A percentile compares a stretch with the other conserved stretches of the same genome.
phyloP scores from a whole-genome alignment of 2,113 vertebrate genomes.

The Anarrhichthys ocellatus region DNA sequence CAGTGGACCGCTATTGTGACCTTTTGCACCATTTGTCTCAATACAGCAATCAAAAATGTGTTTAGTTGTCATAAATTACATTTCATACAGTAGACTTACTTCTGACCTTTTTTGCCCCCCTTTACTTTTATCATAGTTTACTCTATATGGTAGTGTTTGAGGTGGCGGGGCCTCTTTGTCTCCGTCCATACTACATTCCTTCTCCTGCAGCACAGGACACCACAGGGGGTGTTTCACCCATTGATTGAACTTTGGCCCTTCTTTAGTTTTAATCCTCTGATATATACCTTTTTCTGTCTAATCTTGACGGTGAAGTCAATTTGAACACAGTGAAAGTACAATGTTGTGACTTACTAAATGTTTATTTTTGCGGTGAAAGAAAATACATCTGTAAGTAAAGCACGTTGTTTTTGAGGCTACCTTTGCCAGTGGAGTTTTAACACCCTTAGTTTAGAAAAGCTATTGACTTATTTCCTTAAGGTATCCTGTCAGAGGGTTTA shows the following conservation, averaged over 20 bases:
- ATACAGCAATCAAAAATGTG: background rate
- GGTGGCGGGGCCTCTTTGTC: slow-evolving; percentile 10
- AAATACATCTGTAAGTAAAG: too few relatives aligned
- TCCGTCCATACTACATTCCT: background rate
- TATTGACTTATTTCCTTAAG: background rate
- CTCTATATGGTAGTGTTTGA: slow-evolving; percentile 9
- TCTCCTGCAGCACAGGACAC: background rate
- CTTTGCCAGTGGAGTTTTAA: background rate
- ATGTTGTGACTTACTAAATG: background rate
- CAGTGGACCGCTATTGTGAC: slow-evolving; percentile 25
- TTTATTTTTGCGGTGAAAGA: too few relatives aligned
- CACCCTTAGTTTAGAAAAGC: background rate
- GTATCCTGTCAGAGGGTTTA: background rate
- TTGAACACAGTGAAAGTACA: background rate
- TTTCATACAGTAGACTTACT: background rate
- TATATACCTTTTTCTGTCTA: slow-evolving; percentile 11
- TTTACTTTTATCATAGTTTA: background rate
- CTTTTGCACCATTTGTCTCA: slow-evolving; percentile 5
- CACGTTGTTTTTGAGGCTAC: background rate
- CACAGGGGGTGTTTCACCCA: too few relatives aligned
- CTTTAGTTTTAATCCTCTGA: background rate
- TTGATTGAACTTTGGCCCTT: background rate
- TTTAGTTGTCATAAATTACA: background rate
- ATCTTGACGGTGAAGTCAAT: background rate
- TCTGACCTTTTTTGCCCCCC: background rate